These are phyloP conservation scores for Gadus chalcogrammus DNA, from an alignment of 2,113 vertebrate species.

Conservation along the genomic window DNA sequence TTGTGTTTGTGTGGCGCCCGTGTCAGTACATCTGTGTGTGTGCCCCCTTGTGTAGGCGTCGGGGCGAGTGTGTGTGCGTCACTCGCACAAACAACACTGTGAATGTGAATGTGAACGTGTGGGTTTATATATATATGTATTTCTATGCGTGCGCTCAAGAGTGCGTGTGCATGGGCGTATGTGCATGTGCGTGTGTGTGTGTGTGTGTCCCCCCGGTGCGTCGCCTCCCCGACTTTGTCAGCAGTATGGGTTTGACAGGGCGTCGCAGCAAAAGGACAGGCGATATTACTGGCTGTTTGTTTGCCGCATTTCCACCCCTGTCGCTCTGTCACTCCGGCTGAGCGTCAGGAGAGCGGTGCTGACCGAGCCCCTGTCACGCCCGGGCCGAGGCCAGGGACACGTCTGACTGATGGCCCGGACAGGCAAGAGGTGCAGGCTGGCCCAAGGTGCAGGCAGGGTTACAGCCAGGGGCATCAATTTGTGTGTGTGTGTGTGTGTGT, in stretches of 20 bases:
- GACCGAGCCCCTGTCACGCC: constrained; percentile 57
- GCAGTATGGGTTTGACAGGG: constrained; percentile 48
- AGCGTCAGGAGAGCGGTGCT: constrained; percentile 55
- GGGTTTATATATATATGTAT: not conserved
- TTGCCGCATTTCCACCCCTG: constrained; percentile 43
- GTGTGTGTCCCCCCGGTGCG: constrained; percentile 14
- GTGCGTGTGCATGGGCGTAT: not conserved
- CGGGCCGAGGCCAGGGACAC: constrained; percentile 10
- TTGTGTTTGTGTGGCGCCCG: not conserved
- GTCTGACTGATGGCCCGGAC: constrained; percentile 54
- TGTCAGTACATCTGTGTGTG: not conserved
- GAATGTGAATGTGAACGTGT: not conserved
- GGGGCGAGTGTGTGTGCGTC: not conserved
- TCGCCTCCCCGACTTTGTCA: constrained; percentile 50
- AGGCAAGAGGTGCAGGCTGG: constrained; percentile 41
- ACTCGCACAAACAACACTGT: not conserved
- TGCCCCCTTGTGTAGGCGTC: no score
- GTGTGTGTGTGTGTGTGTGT: no score
- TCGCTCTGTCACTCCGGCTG: constrained; percentile 55
- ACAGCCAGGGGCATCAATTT: not conserved
- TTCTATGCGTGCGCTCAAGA: no score
- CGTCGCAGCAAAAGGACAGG: constrained; percentile 51
- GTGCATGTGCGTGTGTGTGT: not conserved
- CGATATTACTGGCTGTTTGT: constrained; percentile 62
- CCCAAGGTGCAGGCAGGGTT: not conserved